Conservation (phyloP, 2,797 vertebrate genomes). For the Morus bassanus region DNA sequence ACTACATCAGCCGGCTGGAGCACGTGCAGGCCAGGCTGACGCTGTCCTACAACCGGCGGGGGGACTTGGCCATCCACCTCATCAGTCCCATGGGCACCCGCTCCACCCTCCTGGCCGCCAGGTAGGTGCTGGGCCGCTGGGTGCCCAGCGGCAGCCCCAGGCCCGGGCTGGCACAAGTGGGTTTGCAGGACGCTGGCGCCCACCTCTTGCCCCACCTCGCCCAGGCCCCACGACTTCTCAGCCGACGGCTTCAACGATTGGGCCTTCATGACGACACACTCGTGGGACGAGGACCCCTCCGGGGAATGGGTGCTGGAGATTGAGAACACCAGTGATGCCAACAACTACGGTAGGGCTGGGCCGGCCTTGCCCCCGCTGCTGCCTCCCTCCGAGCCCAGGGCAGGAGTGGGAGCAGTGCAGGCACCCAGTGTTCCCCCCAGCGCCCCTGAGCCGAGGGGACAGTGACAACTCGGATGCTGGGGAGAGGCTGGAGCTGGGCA, state of each 20-base stretch:
- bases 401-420: rapidly evolving
- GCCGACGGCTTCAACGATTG: slow-evolving; percentile 95
- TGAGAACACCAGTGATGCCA: slow-evolving; percentile 84
- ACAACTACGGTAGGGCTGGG: slow-evolving; percentile 76
- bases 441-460: background rate
- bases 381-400: background rate
- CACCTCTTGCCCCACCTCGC: background rate
- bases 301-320: slow-evolving; percentile 94
- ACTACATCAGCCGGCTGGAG: slow-evolving; percentile 87
- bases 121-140: slow-evolving; percentile 70
- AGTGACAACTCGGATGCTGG: background rate
- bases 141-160: background rate
- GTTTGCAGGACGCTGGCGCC: background rate
- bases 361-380: rapidly evolving
- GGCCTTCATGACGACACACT: slow-evolving; percentile 97
- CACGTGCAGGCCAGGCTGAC: slow-evolving; percentile 92
- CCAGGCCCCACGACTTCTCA: slow-evolving; percentile 91
- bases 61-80: slow-evolving; percentile 93
- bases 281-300: slow-evolving; percentile 92
- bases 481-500: background rate
- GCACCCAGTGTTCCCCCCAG: rapidly evolving
- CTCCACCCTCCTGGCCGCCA: slow-evolving; percentile 91
- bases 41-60: slow-evolving; percentile 94
- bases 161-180: rapidly evolving
- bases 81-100: slow-evolving; percentile 92